Evolutionary conservation across 2,797 vertebrate genomes (phyloP), one percentile per base, ranked within the genome.

Genomic region (Myotis myotis): DNA sequence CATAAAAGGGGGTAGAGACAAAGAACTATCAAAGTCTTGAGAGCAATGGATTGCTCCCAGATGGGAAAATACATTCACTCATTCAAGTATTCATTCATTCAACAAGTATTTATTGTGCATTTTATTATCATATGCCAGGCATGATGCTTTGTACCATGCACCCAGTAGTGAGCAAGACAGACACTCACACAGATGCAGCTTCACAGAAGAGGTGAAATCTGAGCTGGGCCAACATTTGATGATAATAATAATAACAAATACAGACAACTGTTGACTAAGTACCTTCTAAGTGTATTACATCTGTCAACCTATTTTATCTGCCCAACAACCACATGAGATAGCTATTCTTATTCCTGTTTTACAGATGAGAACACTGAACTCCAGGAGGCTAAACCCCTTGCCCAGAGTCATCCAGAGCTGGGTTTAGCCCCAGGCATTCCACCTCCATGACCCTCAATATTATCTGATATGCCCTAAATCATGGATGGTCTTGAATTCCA

Each of bases 1-100:
- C 80, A 81, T 89, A 87, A 95, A 89, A 81, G 33, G 87, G 80
- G 33, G 30, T 36, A 87, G 17, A 90, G 68, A 74, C 51, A 51
- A 90, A 92, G 72, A 66, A 62, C 47, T 53, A 66, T 47, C 49
- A 72, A 93, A 85, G 79, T 25, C 41, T 41, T 17, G 11, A 96
- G n/a, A 90, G 57, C 17, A 66, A 62, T 60, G 36, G 36, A 62
- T 64, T 74, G 47, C 71, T 81, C 80, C 70, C 83, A 92, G 83
- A 62, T 49, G 74, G 23, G 36, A 92, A 89, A 87, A 96, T 23
- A n/a, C 13, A 89, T 47, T 57, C 68, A 76, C 75, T 87, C 47
- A 53, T 78, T 89, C 71, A 16, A 30, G 23, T 23, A 23, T 41
- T 88, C 49, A 81, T 19, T 78, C 79, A 91, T 51, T 89, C 66